Conservation (phyloP, 2,113 vertebrate species). For the Chrysochloris asiatica region DNA sequence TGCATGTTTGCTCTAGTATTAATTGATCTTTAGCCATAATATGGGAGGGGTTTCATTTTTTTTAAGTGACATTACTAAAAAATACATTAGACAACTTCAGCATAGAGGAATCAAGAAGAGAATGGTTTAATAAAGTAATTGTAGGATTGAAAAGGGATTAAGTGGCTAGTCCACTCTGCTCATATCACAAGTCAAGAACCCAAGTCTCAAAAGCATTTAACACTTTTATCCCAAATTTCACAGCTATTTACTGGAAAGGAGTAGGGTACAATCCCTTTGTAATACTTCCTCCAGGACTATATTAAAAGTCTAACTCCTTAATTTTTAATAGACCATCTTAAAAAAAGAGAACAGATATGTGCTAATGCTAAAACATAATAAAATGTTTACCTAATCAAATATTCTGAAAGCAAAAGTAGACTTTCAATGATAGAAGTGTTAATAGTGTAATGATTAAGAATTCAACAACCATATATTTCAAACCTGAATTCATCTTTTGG, state of each 20-base stretch:
- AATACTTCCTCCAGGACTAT: not conserved
- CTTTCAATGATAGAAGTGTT: not conserved
- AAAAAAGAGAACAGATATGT: not conserved
- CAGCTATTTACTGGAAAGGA: not conserved
- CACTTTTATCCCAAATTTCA: not conserved
- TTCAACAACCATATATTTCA: not conserved
- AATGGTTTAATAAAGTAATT: not conserved
- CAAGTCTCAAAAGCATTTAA: not conserved
- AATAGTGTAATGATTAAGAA: not conserved
- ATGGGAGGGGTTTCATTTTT: constrained; percentile 18
- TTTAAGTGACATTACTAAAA: not conserved
- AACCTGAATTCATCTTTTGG: not conserved
- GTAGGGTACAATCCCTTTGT: not conserved
- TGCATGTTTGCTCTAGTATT: not conserved
- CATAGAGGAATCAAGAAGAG: not conserved
- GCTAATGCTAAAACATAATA: not conserved
- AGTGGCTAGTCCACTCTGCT: not conserved
- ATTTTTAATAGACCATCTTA: not conserved
- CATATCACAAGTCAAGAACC: not conserved
- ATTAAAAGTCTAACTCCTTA: not conserved
- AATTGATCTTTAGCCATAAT: not conserved
- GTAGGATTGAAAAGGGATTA: not conserved
- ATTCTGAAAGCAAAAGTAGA: constrained; percentile 19
- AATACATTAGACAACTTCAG: not conserved
- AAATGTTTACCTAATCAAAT: not conserved